Evolutionary conservation across 1,140 invertebrate genomes (phyloP), one percentile per base, ranked within the genome.

Genomic region (Conopomorpha cramerella): DNA sequence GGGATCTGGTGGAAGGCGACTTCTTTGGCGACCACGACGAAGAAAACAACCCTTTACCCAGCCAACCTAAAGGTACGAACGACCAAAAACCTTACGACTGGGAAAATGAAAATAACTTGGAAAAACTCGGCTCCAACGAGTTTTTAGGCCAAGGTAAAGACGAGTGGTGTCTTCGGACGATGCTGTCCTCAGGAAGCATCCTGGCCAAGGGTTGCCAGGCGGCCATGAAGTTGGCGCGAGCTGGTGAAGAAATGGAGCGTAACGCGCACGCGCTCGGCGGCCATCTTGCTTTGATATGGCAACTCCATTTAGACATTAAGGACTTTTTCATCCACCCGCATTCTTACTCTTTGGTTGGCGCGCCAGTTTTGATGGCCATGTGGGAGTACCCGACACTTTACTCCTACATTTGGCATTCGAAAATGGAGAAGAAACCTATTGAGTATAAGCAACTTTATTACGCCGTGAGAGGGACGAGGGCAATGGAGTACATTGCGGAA

Each of bases 191-290:
- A 30, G 90, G 87, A 26, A 86, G 88, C 54, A 73, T 95, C 11
- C 72, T 93, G 13, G 90, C 89, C 2, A 91, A 90, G 51, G 88
- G 89, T 18, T 95, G 92, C 56, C 83, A 90, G 71, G 86, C 86
- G 6, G 87, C 90, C 1, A 72, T 94, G 49, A 85, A 87, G 59
- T 72, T 95, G 16, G 90, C 88, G 14, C 82, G 83, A 8, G 87
- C 91, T 47, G 77, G 79, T 7, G 62, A 82, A 38, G 70, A 81
- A 14, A 58, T 86, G 18, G 85, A 87, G 53, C 64, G 82, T 23
- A 77, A 85, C 38, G 92, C 89, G 1, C 91, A 88, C 55, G 78
- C 85, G 41, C 91, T 95, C 78, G 93, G 92, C 4, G 86, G 88
- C 55, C 88, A 93, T 72, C 78, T 93, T 28, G 90, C 89, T 19